These are phyloP conservation scores for Ochropacha duplaris DNA, from an alignment of 2,888 invertebrate genomes.

Conservation along the genomic window DNA sequence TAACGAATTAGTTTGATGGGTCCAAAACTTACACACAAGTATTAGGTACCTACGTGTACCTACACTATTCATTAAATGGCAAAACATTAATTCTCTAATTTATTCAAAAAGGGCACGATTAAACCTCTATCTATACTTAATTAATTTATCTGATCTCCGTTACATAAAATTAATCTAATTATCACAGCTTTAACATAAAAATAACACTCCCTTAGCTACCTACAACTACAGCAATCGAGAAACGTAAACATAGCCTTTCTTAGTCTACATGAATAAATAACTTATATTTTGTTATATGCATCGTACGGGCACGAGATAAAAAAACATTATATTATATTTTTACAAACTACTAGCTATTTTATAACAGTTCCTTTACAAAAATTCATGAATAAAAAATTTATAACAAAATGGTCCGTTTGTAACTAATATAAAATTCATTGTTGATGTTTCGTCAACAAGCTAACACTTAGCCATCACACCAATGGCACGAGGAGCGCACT, in stretches of 20 bases:
- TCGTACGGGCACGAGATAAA: conserved; percentile 49
- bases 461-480: conserved; percentile 73
- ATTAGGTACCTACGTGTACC: conserved; percentile 22
- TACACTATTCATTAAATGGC: conserved; percentile 32
- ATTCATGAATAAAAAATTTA: conserved; percentile 63
- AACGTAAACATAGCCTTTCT: conserved; percentile 76
- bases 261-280: conserved; percentile 79
- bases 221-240: conserved; percentile 56
- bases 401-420: conserved; percentile 62
- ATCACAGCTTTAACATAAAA: conserved; percentile 81
- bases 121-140: conserved; percentile 32
- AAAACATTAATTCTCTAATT: conserved; percentile 24
- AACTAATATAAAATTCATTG: conserved; percentile 70
- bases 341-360: conserved; percentile 56
- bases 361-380: conserved; percentile 72
- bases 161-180: conserved; percentile 71
- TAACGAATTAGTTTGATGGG: neutral
- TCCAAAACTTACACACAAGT: conserved; percentile 2
- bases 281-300: conserved; percentile 68
- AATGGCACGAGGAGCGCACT: conserved; percentile 69
- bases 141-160: conserved; percentile 44
- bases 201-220: conserved; percentile 60
- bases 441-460: conserved; percentile 58
- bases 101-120: conserved; percentile 19
- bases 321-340: conserved; percentile 53